Conservation (phyloP, 2,888 invertebrate species). For the Apoda limacodes region DNA sequence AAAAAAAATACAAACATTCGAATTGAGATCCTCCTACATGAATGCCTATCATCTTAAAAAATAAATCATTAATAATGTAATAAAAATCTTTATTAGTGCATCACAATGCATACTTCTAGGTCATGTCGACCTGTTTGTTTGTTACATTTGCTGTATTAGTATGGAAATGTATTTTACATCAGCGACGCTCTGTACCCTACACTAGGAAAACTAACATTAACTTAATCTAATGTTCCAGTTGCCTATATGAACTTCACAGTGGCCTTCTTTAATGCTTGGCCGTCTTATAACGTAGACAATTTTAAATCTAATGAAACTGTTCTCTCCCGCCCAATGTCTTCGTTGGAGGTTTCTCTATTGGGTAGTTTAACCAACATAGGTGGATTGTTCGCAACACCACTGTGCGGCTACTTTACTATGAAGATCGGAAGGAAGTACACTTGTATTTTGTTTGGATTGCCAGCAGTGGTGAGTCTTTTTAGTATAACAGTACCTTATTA, state of each 20-base stretch:
- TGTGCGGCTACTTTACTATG: slow-evolving; percentile 42
- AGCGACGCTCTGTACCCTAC: too few relatives aligned
- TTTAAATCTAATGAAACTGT: slow-evolving; percentile 47
- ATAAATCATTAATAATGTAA: too few relatives aligned
- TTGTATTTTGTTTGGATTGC: slow-evolving; percentile 46
- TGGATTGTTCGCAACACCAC: slow-evolving; percentile 39
- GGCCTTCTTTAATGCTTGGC: slow-evolving; percentile 50
- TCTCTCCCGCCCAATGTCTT: slow-evolving; percentile 36
- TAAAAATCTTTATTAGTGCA: too few relatives aligned
- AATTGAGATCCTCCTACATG: too few relatives aligned
- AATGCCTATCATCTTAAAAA: too few relatives aligned
- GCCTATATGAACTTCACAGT: slow-evolving; percentile 40
- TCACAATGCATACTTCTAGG: too few relatives aligned
- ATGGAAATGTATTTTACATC: too few relatives aligned
- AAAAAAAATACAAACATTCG: too few relatives aligned
- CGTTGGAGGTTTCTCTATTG: slow-evolving; percentile 39
- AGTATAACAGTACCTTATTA: too few relatives aligned
- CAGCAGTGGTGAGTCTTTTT: slow-evolving; percentile 40
- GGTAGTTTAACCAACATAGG: slow-evolving; percentile 50
- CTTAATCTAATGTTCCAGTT: slow-evolving; percentile 30
- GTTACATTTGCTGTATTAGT: too few relatives aligned
- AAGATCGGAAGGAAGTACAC: slow-evolving; percentile 48
- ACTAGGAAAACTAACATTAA: too few relatives aligned
- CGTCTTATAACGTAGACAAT: slow-evolving; percentile 43
- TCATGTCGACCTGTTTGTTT: too few relatives aligned